Evolutionary conservation across 2,888 invertebrate genomes (phyloP), one percentile per base, ranked within the genome.

Genomic region (Dynastes hyllus): DNA sequence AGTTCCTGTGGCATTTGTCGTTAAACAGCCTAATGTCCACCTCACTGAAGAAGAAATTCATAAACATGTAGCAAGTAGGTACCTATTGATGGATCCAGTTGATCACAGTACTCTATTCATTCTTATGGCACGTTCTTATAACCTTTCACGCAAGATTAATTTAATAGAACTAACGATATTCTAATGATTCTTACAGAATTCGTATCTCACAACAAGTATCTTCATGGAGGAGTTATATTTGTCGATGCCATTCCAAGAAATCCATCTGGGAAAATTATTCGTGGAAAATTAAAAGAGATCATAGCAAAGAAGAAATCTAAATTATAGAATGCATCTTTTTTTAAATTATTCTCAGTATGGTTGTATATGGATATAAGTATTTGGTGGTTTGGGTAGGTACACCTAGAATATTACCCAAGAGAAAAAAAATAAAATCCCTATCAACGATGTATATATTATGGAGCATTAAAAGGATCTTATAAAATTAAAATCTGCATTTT

Each of bases 1-100:
- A 87, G 89, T 95, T 78, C 96, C 96, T 6, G 84, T 93, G 81
- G 96, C 95, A 0, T 96, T 94, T 87, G 91, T 96, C 11, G 95
- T 96, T 4, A 91, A 90, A 78, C 93, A 93, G 86, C 89, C 91
- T 0, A 89, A 88, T 81, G 87, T 88, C 0, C 84, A 87, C 1
- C 85, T 93, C 69, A 91, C 90, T 0, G 92, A 91, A 82, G 80
- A 82, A 32, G 86, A 87, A 81, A 79, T 88, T 16, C 81, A 86
- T 76, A 82, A 86, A 77, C 92, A 91, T 86, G 89, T 94, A 13
- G 90, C 91, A 40, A 85, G 87, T 86, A 82, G 82, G 76, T 70
- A 32, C 32, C 4, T 32, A 32, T 32, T 32, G 3, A 32, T 0
- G 0, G 32, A 4, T 32, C 32, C 45, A 45, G 11, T 1, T 45